A percentile compares a stretch with the other conserved stretches of the same genome.
Conservation (phyloP, 1,140 invertebrate genomes). For the Ectropis grisescens region DNA sequence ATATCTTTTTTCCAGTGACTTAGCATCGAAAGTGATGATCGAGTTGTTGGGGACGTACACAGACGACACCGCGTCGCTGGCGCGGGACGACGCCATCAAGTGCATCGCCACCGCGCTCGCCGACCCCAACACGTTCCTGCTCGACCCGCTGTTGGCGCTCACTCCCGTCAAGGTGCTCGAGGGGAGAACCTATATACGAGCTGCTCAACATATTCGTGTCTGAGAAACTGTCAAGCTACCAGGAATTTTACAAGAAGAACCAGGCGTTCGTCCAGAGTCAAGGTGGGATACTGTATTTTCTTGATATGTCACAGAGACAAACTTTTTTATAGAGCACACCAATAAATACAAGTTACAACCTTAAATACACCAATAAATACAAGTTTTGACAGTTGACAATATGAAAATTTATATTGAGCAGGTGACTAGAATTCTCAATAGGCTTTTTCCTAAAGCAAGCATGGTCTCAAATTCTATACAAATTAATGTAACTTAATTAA, state of each 20-base stretch:
- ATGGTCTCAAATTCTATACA: too few relatives aligned
- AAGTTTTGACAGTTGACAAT: too few relatives aligned
- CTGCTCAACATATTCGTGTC: slow-evolving; percentile 96
- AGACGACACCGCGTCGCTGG: slow-evolving; percentile 95
- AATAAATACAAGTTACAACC: neutral
- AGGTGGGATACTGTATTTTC: slow-evolving; percentile 66
- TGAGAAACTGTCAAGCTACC: slow-evolving; percentile 91
- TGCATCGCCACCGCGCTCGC: slow-evolving; percentile 96
- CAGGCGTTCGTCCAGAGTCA: slow-evolving; percentile 93
- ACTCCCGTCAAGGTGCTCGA: slow-evolving; percentile 97
- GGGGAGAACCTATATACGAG: slow-evolving; percentile 95
- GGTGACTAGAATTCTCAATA: too few relatives aligned
- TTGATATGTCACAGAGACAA: neutral
- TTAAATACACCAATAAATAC: too few relatives aligned
- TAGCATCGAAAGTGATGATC: slow-evolving; percentile 96
- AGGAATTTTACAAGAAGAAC: slow-evolving; percentile 92
- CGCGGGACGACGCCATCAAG: slow-evolving; percentile 95
- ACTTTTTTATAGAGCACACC: neutral
- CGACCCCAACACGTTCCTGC: slow-evolving; percentile 94
- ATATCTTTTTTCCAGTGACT: slow-evolving; percentile 77
- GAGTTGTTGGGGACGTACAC: slow-evolving; percentile 96
- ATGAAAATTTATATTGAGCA: too few relatives aligned
- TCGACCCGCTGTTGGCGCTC: slow-evolving; percentile 92
- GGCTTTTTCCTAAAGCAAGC: too few relatives aligned
- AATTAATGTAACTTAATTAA: too few relatives aligned